phyloP scores from a whole-genome alignment of 1,140 invertebrate species.

The Euura saliciscinereae region DNA sequence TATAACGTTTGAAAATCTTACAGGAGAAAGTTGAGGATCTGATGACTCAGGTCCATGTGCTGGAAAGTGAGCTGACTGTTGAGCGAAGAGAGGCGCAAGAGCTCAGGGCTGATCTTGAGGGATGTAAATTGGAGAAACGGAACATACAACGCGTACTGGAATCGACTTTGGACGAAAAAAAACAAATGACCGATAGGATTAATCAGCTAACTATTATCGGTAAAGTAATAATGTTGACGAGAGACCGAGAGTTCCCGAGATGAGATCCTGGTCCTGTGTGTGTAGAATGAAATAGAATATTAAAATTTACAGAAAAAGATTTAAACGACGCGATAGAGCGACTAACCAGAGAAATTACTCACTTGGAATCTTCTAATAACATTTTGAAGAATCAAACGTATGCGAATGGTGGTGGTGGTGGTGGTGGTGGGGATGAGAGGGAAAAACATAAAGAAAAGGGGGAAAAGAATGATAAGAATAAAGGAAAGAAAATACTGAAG shows the following conservation, averaged over 20 bases:
- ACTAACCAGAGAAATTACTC: constrained; percentile 53
- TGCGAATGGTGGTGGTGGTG: background rate
- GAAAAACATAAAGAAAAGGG: constrained; percentile 17
- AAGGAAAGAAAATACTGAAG: constrained; percentile 23
- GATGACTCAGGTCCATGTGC: constrained; percentile 53
- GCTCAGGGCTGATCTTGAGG: constrained; percentile 59
- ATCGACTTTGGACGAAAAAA: constrained; percentile 64
- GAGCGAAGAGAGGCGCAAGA: constrained; percentile 57
- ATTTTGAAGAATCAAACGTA: constrained; percentile 33
- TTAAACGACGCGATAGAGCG: constrained; percentile 59
- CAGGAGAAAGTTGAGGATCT: constrained; percentile 59
- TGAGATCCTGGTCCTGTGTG: too few species aligned
- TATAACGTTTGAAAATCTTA: constrained; percentile 34
- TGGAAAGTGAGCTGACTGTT: constrained; percentile 58
- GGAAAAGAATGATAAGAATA: constrained; percentile 6
- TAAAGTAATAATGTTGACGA: constrained; percentile 30
- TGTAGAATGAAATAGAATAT: background rate
- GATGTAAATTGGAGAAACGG: constrained; percentile 57
- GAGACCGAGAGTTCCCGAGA: too few species aligned
- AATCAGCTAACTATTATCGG: constrained; percentile 60
- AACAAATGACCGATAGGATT: constrained; percentile 57
- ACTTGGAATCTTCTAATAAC: constrained; percentile 49
- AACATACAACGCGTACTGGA: constrained; percentile 65
- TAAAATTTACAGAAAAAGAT: constrained; percentile 54
- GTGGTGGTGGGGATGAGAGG: background rate